Base-by-base conservation (phyloP, 2,888 invertebrate genomes). In the Gari tellinella region DNA sequence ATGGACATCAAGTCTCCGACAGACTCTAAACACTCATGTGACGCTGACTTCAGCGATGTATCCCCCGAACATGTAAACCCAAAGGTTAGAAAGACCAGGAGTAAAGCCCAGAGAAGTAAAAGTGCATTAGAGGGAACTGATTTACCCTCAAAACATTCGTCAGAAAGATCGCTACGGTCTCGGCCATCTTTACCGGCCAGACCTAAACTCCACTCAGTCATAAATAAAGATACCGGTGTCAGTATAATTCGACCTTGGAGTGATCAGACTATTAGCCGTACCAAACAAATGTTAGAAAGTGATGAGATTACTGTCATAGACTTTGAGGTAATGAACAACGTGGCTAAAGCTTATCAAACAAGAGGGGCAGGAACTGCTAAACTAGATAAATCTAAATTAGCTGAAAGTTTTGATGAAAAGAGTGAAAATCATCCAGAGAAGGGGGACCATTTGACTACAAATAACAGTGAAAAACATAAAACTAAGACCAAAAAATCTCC, bases 91-190 rank as follows among this genome's bases (percentile, higher is more conserved):
- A 72, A 76, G 72, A 23, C 77, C 57, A 38, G 84, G 72, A 69
- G 86, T 7, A 85, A 82, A 70, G 85, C 88, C 25, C 87, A 89
- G 21, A 77, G 90, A 53, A 82, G 88, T 25, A 83, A 84, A 67
- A 90, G 90, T 81, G 85, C 89, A 41, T 46, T 88, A 55, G 88
- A 88, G 64, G 64, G 70, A 60, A 57, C 74, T 15, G 66, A 78
- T 56, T 46, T 72, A 37, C 66, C 79, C 15, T 74, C 74, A 41
- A 68, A 68, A 58, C 70, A 74, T 67, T 74, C 79, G 49, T 70
- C 70, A 7, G 73, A 73, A 31, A 58, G 60, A 19, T 64, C 70
- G 1, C 46, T 78, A 52, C 66, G 61, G 19, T 61, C 73, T 21
- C 43, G 78, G n/a, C 74, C 74, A 17, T 80, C 80, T 12, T 57